Conservation (phyloP, 1,140 invertebrate species). For the Caenorhabditis briggsae region DNA sequence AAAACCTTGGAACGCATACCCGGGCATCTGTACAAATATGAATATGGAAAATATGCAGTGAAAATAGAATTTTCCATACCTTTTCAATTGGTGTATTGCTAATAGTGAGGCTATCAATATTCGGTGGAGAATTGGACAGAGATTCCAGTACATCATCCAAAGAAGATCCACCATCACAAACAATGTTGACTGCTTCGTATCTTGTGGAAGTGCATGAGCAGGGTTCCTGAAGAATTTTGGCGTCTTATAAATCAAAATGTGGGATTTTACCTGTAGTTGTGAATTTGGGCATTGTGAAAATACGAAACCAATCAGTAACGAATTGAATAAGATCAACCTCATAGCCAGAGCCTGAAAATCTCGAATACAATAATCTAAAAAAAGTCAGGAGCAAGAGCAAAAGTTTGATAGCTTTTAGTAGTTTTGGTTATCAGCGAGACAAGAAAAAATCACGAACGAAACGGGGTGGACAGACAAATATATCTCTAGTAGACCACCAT, state of each 20-base stretch:
- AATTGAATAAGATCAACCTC: conserved; percentile 17
- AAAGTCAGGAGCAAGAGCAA: conserved; percentile 7
- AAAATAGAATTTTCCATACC: conserved; percentile 12
- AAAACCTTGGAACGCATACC: conserved; percentile 65
- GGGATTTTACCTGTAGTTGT: not conserved
- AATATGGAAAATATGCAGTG: not conserved
- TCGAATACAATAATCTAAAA: not conserved
- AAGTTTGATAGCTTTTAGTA: not conserved
- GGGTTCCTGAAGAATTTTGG: conserved; percentile 59
- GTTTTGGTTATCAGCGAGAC: conserved; percentile 17
- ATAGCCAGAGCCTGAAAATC: conserved; percentile 23
- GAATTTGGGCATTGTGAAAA: conserved; percentile 13
- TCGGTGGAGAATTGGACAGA: conserved; percentile 61
- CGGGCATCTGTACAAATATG: conserved; percentile 63
- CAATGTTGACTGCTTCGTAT: conserved; percentile 67
- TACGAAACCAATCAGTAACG: not conserved
- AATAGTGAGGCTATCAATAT: conserved; percentile 68
- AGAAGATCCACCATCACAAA: conserved; percentile 67
- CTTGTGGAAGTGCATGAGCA: conserved; percentile 67
- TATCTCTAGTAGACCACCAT: conserved; percentile 10
- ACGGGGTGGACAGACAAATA: conserved; percentile 9
- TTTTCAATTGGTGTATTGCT: conserved; percentile 70
- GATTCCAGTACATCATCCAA: conserved; percentile 65
- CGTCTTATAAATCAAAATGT: no score
- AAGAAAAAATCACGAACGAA: conserved; percentile 29